Evolutionary conservation across 1,140 invertebrate genomes (phyloP).

Genomic region (Adelges cooleyi): DNA sequence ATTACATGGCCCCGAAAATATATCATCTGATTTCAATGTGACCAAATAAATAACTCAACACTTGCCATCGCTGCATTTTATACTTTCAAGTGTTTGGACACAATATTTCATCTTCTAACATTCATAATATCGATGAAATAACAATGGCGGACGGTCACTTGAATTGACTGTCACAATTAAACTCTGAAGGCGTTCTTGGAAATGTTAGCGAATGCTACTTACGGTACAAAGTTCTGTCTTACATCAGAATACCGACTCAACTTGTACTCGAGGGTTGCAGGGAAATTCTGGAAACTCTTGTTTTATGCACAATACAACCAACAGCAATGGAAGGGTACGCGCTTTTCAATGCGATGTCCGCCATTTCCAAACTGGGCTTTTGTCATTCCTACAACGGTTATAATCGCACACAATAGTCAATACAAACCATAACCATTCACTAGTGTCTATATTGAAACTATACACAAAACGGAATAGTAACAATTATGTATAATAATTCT

Average conservation of each 20-base stretch:
- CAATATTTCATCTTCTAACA: background rate
- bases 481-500: no score
- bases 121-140: background rate
- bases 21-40: no score
- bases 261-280: constrained; percentile 45
- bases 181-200: background rate
- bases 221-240: constrained; percentile 43
- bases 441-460: no score
- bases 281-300: constrained; percentile 31
- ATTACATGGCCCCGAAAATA: no score
- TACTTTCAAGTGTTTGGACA: background rate
- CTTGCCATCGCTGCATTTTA: background rate
- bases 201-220: constrained; percentile 44
- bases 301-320: constrained; percentile 30
- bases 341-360: constrained; percentile 31
- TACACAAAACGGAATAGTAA: no score
- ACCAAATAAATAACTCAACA: background rate
- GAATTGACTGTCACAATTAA: no score
- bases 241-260: constrained; percentile 41
- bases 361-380: constrained; percentile 51
- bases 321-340: constrained; percentile 31
- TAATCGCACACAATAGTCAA: no score
- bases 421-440: no score
- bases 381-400: constrained; percentile 56
- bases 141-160: background rate